A percentile compares a stretch with the other conserved stretches of the same genome.
Conservation (phyloP, 1,140 invertebrate genomes). For the Magallana ariakensis region DNA sequence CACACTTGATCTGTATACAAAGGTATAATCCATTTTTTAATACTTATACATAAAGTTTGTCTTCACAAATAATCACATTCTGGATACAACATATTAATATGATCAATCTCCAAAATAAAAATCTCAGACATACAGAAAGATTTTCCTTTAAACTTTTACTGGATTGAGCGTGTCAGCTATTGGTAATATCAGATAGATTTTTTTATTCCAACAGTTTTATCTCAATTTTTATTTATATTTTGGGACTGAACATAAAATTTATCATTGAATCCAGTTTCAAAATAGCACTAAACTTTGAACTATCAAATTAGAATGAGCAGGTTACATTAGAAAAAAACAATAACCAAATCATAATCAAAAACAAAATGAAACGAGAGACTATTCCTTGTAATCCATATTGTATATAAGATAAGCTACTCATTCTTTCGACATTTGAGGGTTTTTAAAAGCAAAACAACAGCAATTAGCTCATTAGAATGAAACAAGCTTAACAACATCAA, state of each 20-base stretch:
- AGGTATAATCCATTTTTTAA: not conserved
- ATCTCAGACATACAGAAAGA: not conserved
- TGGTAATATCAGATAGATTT: too few relatives aligned
- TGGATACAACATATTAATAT: conserved; percentile 16
- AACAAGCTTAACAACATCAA: not conserved
- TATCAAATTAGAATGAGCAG: not conserved
- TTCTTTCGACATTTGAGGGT: conserved; percentile 6
- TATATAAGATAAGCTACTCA: not conserved
- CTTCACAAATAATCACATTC: conserved; percentile 24
- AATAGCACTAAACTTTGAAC: conserved; percentile 9
- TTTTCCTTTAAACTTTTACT: too few relatives aligned
- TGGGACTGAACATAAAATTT: conserved; percentile 16
- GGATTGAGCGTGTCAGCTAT: too few relatives aligned
- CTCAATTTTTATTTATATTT: conserved; percentile 3
- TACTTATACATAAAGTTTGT: not conserved
- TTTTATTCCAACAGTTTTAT: too few relatives aligned
- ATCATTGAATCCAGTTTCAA: conserved; percentile 20
- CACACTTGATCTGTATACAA: not conserved
- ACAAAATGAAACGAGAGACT: too few relatives aligned
- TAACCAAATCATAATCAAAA: too few relatives aligned
- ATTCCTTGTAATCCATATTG: not conserved
- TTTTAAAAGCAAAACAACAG: conserved; percentile 23
- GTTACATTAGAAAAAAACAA: not conserved
- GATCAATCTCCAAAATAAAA: conserved; percentile 23
- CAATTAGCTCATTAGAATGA: not conserved